Conservation (phyloP, 2,888 invertebrate species). For the Zaprionus obscuricornis region DNA sequence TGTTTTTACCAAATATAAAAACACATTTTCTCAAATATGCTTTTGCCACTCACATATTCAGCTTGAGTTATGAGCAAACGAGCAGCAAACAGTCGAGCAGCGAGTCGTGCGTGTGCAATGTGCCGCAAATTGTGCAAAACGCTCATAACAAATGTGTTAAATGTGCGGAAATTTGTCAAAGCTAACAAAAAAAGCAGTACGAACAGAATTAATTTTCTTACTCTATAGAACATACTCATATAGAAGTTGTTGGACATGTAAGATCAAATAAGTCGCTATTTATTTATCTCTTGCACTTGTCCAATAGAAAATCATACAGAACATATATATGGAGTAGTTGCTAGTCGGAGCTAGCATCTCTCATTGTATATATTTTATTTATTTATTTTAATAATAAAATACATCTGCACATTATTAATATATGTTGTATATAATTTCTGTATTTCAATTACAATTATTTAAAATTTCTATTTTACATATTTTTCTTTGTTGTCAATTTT, state of each 20-base stretch:
- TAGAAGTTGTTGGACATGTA: not conserved
- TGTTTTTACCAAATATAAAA: not conserved
- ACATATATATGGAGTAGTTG: too few relatives aligned
- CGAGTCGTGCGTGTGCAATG: slow-evolving; percentile 19
- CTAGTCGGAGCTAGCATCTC: too few relatives aligned
- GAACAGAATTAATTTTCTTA: not conserved
- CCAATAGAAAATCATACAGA: too few relatives aligned
- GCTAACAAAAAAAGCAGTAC: slow-evolving; percentile 21
- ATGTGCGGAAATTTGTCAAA: slow-evolving; percentile 65
- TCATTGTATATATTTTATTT: too few relatives aligned
- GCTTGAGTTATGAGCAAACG: slow-evolving; percentile 59
- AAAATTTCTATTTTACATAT: too few relatives aligned
- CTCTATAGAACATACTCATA: not conserved
- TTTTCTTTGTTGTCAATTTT: too few relatives aligned
- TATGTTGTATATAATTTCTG: not conserved
- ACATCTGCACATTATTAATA: too few relatives aligned
- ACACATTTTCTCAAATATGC: slow-evolving; percentile 25
- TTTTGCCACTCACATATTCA: slow-evolving; percentile 48
- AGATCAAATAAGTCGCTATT: too few relatives aligned
- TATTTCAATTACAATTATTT: not conserved
- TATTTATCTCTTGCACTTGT: too few relatives aligned
- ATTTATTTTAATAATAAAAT: too few relatives aligned
- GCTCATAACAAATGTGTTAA: slow-evolving; percentile 61
- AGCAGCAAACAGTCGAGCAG: not conserved
- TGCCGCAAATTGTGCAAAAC: slow-evolving; percentile 55